Evolutionary conservation across 2,888 invertebrate species (phyloP).

Genomic region (Stenurella melanura): DNA sequence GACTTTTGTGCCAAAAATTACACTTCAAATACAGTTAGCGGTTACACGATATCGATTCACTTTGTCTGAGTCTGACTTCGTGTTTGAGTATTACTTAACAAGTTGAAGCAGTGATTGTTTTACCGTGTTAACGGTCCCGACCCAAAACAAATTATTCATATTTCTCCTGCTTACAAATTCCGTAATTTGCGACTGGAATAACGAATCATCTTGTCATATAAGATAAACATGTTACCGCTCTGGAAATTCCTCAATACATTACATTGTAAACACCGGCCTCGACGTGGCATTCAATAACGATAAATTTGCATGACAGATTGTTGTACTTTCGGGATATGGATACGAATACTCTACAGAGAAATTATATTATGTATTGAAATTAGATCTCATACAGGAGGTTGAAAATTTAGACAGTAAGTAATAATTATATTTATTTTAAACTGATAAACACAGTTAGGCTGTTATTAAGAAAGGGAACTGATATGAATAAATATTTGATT

Average conservation of each 20-base stretch:
- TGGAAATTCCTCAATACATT: slow-evolving; percentile 6
- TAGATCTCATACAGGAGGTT: too few species aligned
- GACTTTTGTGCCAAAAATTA: background rate
- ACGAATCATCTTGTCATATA: slow-evolving; percentile 32
- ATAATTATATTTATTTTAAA: too few species aligned
- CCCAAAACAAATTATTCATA: slow-evolving; percentile 40
- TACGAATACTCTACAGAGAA: too few species aligned
- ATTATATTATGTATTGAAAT: too few species aligned
- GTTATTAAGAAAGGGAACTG: too few species aligned
- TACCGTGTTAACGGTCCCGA: slow-evolving; percentile 30
- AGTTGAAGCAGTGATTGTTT: slow-evolving; percentile 38
- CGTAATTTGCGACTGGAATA: slow-evolving; percentile 35
- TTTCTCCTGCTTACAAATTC: slow-evolving; percentile 35
- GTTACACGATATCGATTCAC: background rate
- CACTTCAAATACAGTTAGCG: background rate
- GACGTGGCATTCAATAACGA: background rate
- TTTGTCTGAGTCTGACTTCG: background rate
- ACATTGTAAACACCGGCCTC: slow-evolving; percentile 17
- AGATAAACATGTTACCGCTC: slow-evolving; percentile 27
- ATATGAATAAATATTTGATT: too few species aligned
- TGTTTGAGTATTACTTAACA: slow-evolving; percentile 31
- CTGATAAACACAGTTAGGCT: too few species aligned
- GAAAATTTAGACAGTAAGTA: too few species aligned
- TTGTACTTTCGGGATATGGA: background rate
- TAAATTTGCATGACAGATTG: slow-evolving; percentile 36